Conservation (phyloP, 2,113 vertebrate genomes). For the Hassar affinis region DNA sequence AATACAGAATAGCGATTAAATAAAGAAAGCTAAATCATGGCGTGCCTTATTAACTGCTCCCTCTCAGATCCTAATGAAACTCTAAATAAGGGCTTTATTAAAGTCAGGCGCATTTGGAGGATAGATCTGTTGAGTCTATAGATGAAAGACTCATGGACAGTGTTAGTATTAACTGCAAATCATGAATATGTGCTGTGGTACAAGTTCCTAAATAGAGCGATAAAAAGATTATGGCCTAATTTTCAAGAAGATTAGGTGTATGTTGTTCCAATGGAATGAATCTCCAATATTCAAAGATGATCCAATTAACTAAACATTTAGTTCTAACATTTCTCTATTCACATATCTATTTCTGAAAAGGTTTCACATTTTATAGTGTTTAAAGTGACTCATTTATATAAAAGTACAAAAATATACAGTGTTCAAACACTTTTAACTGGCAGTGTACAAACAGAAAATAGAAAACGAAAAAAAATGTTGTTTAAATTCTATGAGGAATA, state of each 20-base stretch:
- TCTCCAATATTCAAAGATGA: background rate
- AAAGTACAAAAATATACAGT: background rate
- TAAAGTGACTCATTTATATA: background rate
- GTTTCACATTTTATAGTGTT: background rate
- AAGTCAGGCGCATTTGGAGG: background rate
- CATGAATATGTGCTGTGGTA: background rate
- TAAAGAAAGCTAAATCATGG: background rate
- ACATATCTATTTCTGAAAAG: background rate
- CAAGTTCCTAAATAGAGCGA: background rate
- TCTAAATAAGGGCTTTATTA: background rate
- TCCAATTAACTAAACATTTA: background rate
- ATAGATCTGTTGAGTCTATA: background rate
- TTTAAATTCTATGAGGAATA: background rate
- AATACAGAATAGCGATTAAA: slow-evolving; percentile 3
- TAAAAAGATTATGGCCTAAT: background rate
- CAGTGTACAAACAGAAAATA: background rate
- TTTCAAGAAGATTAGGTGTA: background rate
- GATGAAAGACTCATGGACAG: background rate
- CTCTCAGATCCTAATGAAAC: background rate
- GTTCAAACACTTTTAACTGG: background rate
- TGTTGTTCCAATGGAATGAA: background rate
- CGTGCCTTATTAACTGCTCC: background rate
- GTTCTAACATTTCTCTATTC: background rate
- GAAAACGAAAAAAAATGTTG: background rate
- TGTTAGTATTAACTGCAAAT: background rate